phyloP scores from a whole-genome alignment of 2,888 invertebrate genomes.

The Anthrax anthrax region DNA sequence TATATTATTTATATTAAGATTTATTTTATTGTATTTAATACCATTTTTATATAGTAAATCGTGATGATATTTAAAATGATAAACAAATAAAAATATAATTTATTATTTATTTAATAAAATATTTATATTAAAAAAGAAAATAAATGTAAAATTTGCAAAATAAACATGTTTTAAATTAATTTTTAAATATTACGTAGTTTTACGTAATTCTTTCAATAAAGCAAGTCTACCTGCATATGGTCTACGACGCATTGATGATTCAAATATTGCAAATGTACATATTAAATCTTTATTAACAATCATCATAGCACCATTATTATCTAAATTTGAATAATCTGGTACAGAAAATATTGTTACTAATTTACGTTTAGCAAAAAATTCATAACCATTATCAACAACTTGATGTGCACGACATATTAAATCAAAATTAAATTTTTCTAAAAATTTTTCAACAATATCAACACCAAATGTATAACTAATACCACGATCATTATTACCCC shows the following conservation, averaged over 20 bases:
- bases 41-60: slow-evolving; percentile 4
- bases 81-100: no score
- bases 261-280: slow-evolving; percentile 63
- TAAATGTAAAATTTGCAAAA: no score
- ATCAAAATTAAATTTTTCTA: slow-evolving; percentile 87
- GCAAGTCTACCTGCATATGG: neutral
- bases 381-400: slow-evolving; percentile 95
- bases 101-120: no score
- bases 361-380: slow-evolving; percentile 90
- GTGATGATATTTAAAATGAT: neutral
- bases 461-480: neutral
- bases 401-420: slow-evolving; percentile 97
- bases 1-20: slow-evolving; percentile 23
- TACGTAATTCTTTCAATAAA: no score
- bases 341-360: slow-evolving; percentile 78
- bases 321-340: slow-evolving; percentile 79
- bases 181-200: no score
- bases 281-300: slow-evolving; percentile 92
- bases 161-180: no score
- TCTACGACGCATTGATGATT: slow-evolving; percentile 9
- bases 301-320: slow-evolving; percentile 88
- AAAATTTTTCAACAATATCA: slow-evolving; percentile 28
- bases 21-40: slow-evolving; percentile 18
- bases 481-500: neutral
- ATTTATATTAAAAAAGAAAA: no score